These are phyloP conservation scores for Epinotia demarniana DNA, from an alignment of 2,888 invertebrate genomes.

Conservation along the genomic window DNA sequence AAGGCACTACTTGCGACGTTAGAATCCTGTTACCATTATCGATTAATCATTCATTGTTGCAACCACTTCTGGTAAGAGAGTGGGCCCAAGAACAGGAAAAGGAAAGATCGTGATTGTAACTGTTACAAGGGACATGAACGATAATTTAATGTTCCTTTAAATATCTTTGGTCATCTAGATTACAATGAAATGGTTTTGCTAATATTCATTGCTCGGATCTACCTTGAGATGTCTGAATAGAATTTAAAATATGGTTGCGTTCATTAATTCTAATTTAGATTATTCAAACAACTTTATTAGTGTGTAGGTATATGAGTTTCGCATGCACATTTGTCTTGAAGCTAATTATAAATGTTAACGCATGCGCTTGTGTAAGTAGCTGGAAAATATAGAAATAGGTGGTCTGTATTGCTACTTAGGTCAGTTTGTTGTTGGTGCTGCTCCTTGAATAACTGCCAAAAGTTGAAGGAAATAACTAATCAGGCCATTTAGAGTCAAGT, in stretches of 20 bases:
- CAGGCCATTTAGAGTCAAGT: background rate
- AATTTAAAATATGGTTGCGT: constrained; percentile 15
- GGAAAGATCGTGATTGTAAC: constrained; percentile 21
- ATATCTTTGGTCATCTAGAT: constrained; percentile 15
- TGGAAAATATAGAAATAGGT: background rate
- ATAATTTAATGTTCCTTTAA: background rate
- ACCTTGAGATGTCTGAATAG: constrained; percentile 30
- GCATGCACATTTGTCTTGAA: background rate
- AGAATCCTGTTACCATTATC: constrained; percentile 34
- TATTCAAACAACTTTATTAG: constrained; percentile 27
- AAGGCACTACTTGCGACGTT: constrained; percentile 6
- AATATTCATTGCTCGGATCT: background rate
- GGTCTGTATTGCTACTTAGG: background rate
- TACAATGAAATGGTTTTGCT: constrained; percentile 11
- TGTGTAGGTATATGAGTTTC: constrained; percentile 17
- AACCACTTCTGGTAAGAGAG: constrained; percentile 28
- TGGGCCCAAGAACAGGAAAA: constrained; percentile 11
- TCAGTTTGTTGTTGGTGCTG: background rate
- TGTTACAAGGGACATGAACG: constrained; percentile 15
- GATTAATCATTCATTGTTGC: constrained; percentile 29
- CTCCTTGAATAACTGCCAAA: background rate
- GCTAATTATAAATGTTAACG: background rate
- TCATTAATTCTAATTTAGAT: constrained; percentile 30
- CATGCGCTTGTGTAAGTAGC: background rate
- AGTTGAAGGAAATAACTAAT: constrained; percentile 8